Conservation (phyloP, 2,888 invertebrate species). For the Heliconius cydno region DNA sequence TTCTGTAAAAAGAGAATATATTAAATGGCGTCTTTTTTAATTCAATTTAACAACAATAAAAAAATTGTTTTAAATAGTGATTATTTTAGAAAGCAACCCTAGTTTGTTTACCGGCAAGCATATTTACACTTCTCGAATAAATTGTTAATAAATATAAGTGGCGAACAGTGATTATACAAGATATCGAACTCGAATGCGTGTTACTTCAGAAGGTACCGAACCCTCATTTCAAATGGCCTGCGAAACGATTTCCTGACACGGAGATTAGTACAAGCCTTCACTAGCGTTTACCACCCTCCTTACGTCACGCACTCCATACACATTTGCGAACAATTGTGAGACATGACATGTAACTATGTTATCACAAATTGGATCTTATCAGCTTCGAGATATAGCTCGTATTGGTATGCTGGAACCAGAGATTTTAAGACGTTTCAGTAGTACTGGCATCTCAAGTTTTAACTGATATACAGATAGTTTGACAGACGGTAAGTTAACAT, state of each 20-base stretch:
- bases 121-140: constrained; percentile 50
- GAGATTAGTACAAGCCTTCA: constrained; percentile 84
- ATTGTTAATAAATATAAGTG: constrained; percentile 64
- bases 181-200: constrained; percentile 78
- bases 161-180: constrained; percentile 75
- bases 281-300: constrained; percentile 79
- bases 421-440: constrained; percentile 28
- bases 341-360: constrained; percentile 60
- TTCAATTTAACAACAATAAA: neutral
- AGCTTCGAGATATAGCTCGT: constrained; percentile 58
- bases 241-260: constrained; percentile 84
- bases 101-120: neutral
- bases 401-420: constrained; percentile 49
- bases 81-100: neutral
- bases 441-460: constrained; percentile 52
- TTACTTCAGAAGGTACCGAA: constrained; percentile 67
- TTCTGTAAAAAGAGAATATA: constrained; percentile 58
- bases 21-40: neutral
- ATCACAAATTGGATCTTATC: constrained; percentile 45
- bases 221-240: constrained; percentile 82
- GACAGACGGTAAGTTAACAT: constrained; percentile 82
- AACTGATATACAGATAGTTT: constrained; percentile 73
- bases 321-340: constrained; percentile 62
- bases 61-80: neutral
- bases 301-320: constrained; percentile 80